Evolutionary conservation across 2,888 invertebrate species (phyloP).

Genomic region (Sialis fuliginosa): DNA sequence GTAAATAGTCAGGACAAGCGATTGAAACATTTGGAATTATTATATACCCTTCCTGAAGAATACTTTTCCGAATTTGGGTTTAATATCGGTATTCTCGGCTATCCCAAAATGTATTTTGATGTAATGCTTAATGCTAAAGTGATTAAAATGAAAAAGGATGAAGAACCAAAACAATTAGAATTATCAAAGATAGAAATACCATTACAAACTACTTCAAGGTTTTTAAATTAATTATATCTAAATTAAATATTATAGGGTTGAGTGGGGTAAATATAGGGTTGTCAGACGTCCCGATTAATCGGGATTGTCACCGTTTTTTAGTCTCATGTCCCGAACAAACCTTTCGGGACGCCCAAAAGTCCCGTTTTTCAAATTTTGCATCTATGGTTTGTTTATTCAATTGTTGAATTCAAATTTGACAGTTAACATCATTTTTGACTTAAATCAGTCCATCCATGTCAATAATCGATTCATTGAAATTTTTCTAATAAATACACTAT

Average conservation of each 20-base stretch:
- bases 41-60: slow-evolving; percentile 37
- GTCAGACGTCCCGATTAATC: too few relatives aligned
- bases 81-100: slow-evolving; percentile 40
- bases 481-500: too few relatives aligned
- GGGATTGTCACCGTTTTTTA: too few relatives aligned
- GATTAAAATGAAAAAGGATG: slow-evolving; percentile 14
- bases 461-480: too few relatives aligned
- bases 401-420: too few relatives aligned
- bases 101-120: slow-evolving; percentile 34
- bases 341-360: too few relatives aligned
- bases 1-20: slow-evolving; percentile 22
- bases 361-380: too few relatives aligned
- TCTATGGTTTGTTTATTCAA: too few relatives aligned
- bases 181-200: slow-evolving; percentile 18
- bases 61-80: slow-evolving; percentile 25
- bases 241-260: slow-evolving; percentile 3
- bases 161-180: slow-evolving; percentile 10
- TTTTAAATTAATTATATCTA: slow-evolving; percentile 2
- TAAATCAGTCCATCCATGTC: too few relatives aligned
- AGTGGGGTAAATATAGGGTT: too few relatives aligned
- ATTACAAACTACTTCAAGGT: slow-evolving; percentile 10
- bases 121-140: slow-evolving; percentile 29
- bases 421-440: too few relatives aligned
- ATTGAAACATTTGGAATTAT: slow-evolving; percentile 31
- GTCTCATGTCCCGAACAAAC: too few relatives aligned